Evolutionary conservation across 2,113 vertebrate species (phyloP).

Genomic region (Macrotis lagotis): DNA sequence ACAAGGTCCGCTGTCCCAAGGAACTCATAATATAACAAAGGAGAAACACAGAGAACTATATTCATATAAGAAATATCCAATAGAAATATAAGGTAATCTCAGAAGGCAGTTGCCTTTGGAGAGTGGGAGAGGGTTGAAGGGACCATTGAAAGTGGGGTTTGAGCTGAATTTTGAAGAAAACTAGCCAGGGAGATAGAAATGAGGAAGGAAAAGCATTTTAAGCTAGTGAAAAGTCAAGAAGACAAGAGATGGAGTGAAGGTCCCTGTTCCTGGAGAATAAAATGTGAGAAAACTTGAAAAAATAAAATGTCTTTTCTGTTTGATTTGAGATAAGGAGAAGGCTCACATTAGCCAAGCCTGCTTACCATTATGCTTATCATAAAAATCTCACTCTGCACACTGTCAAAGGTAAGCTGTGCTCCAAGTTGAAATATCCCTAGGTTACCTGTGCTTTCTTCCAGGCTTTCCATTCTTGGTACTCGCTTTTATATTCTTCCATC

Average conservation of each 20-base stretch:
- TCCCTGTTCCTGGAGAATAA: neutral
- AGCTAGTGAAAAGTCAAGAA: neutral
- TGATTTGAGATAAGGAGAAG: neutral
- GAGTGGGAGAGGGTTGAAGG: neutral
- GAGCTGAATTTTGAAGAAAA: neutral
- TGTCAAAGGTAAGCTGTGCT: neutral
- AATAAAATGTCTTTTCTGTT: neutral
- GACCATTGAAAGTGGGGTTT: neutral
- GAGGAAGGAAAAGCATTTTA: neutral
- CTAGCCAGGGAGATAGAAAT: neutral
- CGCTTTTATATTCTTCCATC: slow-evolving; percentile 85
- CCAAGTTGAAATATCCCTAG: slow-evolving; percentile 2
- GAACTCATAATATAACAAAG: too few relatives aligned
- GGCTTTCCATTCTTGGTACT: slow-evolving; percentile 90
- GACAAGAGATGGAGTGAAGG: neutral
- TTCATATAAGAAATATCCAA: neutral
- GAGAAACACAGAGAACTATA: neutral
- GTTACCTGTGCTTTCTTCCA: slow-evolving; percentile 91
- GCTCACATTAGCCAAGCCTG: neutral
- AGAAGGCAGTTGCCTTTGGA: neutral
- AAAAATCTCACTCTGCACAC: neutral
- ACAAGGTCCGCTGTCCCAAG: too few relatives aligned
- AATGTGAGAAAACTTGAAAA: neutral
- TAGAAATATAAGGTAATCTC: neutral
- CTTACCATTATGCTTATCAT: neutral